Base-by-base conservation (phyloP, 2,888 invertebrate genomes). In the Helleia helle region DNA sequence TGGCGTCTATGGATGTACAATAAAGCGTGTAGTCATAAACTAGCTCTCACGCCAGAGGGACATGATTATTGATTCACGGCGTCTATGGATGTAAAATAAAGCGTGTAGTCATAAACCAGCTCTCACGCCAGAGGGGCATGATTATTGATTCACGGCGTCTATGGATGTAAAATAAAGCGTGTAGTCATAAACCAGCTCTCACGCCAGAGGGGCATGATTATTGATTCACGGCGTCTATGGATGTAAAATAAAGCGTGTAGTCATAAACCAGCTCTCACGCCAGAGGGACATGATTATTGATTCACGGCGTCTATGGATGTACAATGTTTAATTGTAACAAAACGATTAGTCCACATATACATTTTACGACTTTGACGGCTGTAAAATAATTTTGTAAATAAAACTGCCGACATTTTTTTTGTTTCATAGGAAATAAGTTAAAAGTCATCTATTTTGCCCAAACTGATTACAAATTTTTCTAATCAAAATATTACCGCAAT, bases 241-340 rank as follows among this genome's bases (percentile, higher is more conserved):
- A 55, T 51, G 51, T 53, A 58, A 5, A 26, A 25, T 15, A 3
- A 44, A 31, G 17, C 11, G 6, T 25, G 48, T 26, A n/a, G 38
- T 56, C 60, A 54, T 59, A 58, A 59, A 58, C 55, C 50, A 45
- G 50, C 53, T 55, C 54, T 59, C 57, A 63, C 54, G 62, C 58
- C 47, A 54, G 25, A 25, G 56, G 45, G 51, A 54, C 51, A 59
- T n/a, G n/a, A n/a, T n/a, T n/a, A n/a, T n/a, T 71, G 69, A 71
- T 71, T 72, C 68, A 73, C 63, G 61, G 55, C 38, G 49, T 29
- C 46, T 39, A 50, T 52, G 58, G 59, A 62, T 63, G 62, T 67
- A 65, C 71, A 71, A 62, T 65, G 62, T 71, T 71, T 64, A 63
- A 62, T n/a, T n/a, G n/a, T n/a, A n/a, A n/a, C n/a, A n/a, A n/a